Conservation (phyloP, 2,888 invertebrate species). For the Pocota personata region DNA sequence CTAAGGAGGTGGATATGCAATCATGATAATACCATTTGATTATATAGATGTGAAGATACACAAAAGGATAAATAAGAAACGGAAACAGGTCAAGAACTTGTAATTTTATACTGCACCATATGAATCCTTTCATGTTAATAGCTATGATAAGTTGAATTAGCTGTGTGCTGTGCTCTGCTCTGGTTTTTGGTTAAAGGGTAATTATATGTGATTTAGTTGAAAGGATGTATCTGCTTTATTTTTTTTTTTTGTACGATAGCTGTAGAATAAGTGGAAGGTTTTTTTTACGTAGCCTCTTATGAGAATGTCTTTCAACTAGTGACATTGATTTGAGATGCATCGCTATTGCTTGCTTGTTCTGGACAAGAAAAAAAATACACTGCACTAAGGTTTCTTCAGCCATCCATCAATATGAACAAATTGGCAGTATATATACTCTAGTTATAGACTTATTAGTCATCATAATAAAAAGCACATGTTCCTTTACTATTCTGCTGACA, state of each 20-base stretch:
- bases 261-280: neutral
- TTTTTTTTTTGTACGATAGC: too few species aligned
- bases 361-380: too few species aligned
- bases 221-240: neutral
- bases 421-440: too few species aligned
- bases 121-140: slow-evolving; percentile 2
- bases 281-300: too few species aligned
- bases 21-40: slow-evolving; percentile 68
- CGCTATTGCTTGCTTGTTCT: too few species aligned
- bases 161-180: neutral
- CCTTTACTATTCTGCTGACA: neutral
- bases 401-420: too few species aligned
- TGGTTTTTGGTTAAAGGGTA: neutral
- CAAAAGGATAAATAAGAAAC: neutral
- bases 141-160: neutral
- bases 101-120: slow-evolving; percentile 37
- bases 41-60: slow-evolving; percentile 45
- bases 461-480: neutral
- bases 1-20: slow-evolving; percentile 53
- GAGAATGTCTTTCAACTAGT: too few species aligned
- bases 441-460: too few species aligned
- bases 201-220: neutral
- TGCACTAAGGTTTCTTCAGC: too few species aligned
- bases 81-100: slow-evolving; percentile 56
- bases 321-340: too few species aligned